phyloP scores from a whole-genome alignment of 2,888 invertebrate species.

The Zhengitettix transpicula region DNA sequence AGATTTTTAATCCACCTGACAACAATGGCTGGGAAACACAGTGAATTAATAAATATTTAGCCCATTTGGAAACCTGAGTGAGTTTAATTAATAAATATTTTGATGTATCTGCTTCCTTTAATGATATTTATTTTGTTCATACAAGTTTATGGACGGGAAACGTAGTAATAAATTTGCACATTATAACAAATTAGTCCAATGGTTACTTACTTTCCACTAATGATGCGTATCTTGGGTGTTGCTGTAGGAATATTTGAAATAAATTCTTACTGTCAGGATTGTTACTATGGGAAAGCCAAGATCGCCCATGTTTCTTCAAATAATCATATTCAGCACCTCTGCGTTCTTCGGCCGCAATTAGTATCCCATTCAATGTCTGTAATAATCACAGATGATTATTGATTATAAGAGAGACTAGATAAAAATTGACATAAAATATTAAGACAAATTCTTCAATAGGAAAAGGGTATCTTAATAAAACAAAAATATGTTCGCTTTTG shows the following conservation, averaged over 20 bases:
- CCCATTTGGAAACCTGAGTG: too few relatives aligned
- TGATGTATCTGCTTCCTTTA: too few relatives aligned
- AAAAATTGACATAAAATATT: too few relatives aligned
- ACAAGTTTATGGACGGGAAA: too few relatives aligned
- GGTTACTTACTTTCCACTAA: constrained; percentile 54
- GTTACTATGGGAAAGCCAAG: constrained; percentile 45
- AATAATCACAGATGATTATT: not conserved
- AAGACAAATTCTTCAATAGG: too few relatives aligned
- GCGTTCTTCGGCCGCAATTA: constrained; percentile 49
- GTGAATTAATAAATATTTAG: too few relatives aligned
- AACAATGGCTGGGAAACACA: too few relatives aligned
- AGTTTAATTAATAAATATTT: too few relatives aligned
- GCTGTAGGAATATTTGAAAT: constrained; percentile 34
- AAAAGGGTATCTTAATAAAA: too few relatives aligned
- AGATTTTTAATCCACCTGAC: too few relatives aligned
- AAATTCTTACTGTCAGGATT: constrained; percentile 26
- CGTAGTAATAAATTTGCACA: not conserved
- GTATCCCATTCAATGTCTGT: constrained; percentile 51
- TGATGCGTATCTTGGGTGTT: constrained; percentile 60
- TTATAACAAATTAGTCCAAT: not conserved
- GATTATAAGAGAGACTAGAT: too few relatives aligned
- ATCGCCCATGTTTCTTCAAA: constrained; percentile 59
- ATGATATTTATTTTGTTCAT: too few relatives aligned
- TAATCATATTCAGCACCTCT: constrained; percentile 85
- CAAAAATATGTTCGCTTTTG: not conserved